phyloP scores from a whole-genome alignment of 2,888 invertebrate genomes.

The Lissocephala sabroskyi region DNA sequence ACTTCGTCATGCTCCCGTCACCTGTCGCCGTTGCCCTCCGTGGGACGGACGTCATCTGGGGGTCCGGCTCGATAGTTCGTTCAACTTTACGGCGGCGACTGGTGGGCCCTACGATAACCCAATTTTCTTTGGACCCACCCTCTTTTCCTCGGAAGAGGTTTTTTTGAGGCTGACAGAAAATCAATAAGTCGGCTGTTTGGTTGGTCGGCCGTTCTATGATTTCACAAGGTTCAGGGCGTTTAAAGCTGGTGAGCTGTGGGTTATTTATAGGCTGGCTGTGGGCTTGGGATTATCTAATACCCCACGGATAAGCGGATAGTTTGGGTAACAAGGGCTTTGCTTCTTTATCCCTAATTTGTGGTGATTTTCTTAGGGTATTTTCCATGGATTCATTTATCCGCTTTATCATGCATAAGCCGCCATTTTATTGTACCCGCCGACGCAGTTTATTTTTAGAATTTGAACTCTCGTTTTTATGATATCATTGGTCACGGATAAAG shows the following conservation, averaged over 20 bases:
- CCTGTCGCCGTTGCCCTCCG: background rate
- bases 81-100: slow-evolving; percentile 10
- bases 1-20: background rate
- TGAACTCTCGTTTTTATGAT: too few relatives aligned
- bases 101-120: background rate
- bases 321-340: too few relatives aligned
- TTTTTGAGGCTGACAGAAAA: slow-evolving; percentile 14
- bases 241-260: slow-evolving; percentile 28
- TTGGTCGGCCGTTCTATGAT: slow-evolving; percentile 5
- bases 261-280: slow-evolving; percentile 30
- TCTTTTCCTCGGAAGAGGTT: background rate
- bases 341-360: too few relatives aligned
- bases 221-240: background rate
- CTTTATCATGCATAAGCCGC: too few relatives aligned
- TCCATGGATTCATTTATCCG: too few relatives aligned
- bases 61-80: slow-evolving; percentile 12
- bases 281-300: too few relatives aligned
- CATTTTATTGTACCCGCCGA: too few relatives aligned
- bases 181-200: slow-evolving; percentile 22
- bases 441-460: too few relatives aligned
- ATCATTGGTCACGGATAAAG: too few relatives aligned
- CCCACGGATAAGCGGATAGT: too few relatives aligned
- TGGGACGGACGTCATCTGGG: slow-evolving; percentile 4
- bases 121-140: slow-evolving; percentile 12
- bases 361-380: too few relatives aligned